phyloP scores from a whole-genome alignment of 2,797 vertebrate species.

The Eleutherodactylus coqui region DNA sequence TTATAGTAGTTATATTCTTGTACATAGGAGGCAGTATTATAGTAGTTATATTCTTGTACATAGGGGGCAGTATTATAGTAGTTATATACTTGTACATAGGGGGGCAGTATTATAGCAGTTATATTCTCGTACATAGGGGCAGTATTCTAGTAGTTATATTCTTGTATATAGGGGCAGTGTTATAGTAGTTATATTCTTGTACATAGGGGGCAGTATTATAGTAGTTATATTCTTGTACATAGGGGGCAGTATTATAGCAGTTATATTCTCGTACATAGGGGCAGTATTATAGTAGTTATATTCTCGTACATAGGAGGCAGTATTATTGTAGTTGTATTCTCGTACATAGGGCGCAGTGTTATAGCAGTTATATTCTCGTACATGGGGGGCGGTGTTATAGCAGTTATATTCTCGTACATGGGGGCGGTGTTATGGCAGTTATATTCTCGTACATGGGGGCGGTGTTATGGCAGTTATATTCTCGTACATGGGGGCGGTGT shows the following conservation, averaged over 20 bases:
- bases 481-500: no score
- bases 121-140: neutral
- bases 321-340: constrained; percentile 1
- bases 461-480: no score
- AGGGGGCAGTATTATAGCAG: neutral
- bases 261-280: neutral
- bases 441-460: no score
- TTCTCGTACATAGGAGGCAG: neutral
- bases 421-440: no score
- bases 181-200: constrained; percentile 2
- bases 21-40: constrained; percentile 8
- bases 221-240: neutral
- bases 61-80: constrained; percentile 2
- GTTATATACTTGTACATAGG: neutral
- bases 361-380: neutral
- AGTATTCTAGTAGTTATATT: constrained; percentile 1
- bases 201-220: neutral
- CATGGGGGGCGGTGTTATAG: neutral
- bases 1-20: constrained; percentile 5
- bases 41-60: constrained; percentile 8
- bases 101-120: no score
- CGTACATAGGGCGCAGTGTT: neutral
- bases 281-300: constrained; percentile 1
- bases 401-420: neutral
- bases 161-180: neutral